Evolutionary conservation across 2,888 invertebrate genomes (phyloP), one percentile per base, ranked within the genome.

Genomic region (Coecobrya sp.): DNA sequence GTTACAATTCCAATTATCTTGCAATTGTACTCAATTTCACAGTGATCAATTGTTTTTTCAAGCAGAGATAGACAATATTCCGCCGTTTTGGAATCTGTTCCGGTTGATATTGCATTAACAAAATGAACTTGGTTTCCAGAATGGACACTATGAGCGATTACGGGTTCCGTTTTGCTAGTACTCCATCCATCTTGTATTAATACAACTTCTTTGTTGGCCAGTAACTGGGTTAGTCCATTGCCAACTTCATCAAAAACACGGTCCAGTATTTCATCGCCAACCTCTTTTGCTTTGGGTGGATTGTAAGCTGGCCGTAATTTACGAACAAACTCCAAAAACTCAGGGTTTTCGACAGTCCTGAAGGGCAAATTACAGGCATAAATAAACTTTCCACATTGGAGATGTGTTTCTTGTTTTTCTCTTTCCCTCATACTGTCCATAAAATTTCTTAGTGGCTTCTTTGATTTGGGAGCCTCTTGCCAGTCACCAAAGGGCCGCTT

Each of bases 161-260:
- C 59, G 2, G 84, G 91, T 7, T 87, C 13, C 1, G 55, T 82
- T 73, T 92, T 89, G 2, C n/a, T 68, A 4, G 90, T 88, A 8
- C 73, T 86, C 93, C 93, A 93, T 19, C 93, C 93, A 86, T 87
- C 86, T 49, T 93, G 93, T 7, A 92, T 59, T 0, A 93, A 49
- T 0, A 73, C 62, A 11, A 82, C 92, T 45, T 73, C 84, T 68
- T 89, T 90, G 30, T 68, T 65, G 16, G 25, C 25, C 4, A 92
- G 11, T 13, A 73, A 22, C 2, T 7, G 36, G 0, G 70, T 81
- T 45, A 85, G 49, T 59, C 19, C 19, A 36, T 16, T 16, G 11
- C 36, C 85, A 22, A 88, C 68, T 65, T 92, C 90, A 13, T 65
- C 68, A 30, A 91, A 68, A 7, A 91, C 79, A 19, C 84, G 30